Conservation (phyloP, 2,888 invertebrate species). For the Prosapia bicincta region DNA sequence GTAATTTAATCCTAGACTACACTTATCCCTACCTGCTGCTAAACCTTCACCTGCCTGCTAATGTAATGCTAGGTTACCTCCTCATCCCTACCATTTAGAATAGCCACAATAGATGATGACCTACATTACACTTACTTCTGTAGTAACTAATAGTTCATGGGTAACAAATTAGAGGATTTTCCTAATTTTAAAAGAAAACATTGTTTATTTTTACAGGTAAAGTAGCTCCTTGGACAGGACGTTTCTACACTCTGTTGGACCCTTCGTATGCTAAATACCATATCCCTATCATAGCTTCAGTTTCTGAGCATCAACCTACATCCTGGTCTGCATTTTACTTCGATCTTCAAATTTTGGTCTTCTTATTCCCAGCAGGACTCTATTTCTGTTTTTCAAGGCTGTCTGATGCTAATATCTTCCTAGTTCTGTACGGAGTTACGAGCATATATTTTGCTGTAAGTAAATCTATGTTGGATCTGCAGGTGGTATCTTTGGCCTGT, state of each 20-base stretch:
- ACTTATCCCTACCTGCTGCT: too few relatives aligned
- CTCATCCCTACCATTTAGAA: too few relatives aligned
- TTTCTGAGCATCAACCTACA: conserved; percentile 98
- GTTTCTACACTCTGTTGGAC: conserved; percentile 94
- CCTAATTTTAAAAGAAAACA: too few relatives aligned
- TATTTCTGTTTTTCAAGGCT: conserved; percentile 95
- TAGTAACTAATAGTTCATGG: too few relatives aligned
- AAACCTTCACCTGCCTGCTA: too few relatives aligned
- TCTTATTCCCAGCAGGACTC: conserved; percentile 93
- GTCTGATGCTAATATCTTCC: conserved; percentile 95
- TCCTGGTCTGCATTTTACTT: conserved; percentile 99
- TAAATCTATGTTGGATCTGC: too few relatives aligned
- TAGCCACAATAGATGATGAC: too few relatives aligned
- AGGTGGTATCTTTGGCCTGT: too few relatives aligned
- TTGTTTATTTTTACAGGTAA: conserved; percentile 65
- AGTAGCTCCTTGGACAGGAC: conserved; percentile 97
- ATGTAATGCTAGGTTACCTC: too few relatives aligned
- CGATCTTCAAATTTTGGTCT: conserved; percentile 92
- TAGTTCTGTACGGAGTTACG: conserved; percentile 95
- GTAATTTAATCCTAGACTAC: too few relatives aligned
- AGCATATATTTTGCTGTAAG: conserved; percentile 97
- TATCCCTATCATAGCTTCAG: conserved; percentile 96
- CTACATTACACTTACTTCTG: too few relatives aligned
- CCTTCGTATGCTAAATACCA: conserved; percentile 98
- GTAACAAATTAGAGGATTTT: too few relatives aligned